phyloP scores from a whole-genome alignment of 2,113 vertebrate genomes.

The Callocephalon fimbriatum region DNA sequence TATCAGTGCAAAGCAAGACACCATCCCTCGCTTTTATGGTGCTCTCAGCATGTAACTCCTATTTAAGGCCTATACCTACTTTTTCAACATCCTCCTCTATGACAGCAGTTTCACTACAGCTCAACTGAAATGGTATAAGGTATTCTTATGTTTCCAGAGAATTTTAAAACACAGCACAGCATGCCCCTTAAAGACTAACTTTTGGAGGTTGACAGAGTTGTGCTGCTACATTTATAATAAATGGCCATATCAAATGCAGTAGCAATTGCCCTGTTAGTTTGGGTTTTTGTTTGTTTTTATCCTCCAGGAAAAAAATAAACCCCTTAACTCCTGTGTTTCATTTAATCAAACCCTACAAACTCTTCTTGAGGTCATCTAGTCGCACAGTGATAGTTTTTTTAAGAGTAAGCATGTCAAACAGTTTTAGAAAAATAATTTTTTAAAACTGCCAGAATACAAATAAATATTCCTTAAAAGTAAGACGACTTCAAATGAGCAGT shows the following conservation, averaged over 20 bases:
- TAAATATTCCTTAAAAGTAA: neutral
- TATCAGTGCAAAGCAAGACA: neutral
- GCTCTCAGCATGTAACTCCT: neutral
- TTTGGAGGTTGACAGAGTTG: neutral
- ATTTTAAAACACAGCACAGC: neutral
- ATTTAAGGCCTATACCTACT: neutral
- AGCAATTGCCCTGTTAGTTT: neutral
- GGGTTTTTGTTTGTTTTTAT: neutral
- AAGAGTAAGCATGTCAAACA: neutral
- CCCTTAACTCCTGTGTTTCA: neutral
- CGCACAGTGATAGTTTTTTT: fast-evolving
- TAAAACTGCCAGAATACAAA: fast-evolving
- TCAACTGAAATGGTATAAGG: neutral
- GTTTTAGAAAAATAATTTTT: neutral
- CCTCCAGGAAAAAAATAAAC: neutral
- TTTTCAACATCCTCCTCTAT: neutral
- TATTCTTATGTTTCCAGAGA: neutral
- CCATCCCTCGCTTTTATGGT: neutral
- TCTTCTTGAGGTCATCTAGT: neutral
- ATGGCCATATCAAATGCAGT: neutral
- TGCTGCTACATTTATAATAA: neutral
- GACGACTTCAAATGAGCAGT: neutral
- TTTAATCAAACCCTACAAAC: neutral
- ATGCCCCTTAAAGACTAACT: neutral
- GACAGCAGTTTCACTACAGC: neutral